Evolutionary conservation across 2,797 vertebrate genomes (phyloP).

Genomic region (Diplodus puntazzo): DNA sequence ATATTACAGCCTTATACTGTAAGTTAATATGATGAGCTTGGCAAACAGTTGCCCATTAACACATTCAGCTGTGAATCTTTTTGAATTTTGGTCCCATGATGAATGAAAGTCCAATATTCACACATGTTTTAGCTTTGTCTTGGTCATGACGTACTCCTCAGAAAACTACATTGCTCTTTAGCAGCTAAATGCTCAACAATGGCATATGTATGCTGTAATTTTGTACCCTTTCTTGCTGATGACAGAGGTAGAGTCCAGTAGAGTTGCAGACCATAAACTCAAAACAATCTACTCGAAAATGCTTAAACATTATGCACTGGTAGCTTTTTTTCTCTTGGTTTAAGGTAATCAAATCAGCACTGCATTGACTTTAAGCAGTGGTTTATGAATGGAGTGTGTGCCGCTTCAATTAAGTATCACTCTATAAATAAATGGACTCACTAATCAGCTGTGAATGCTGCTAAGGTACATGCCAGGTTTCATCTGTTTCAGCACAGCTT

Average conservation of each 20-base stretch:
- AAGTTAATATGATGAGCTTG: background rate
- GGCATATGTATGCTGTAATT: background rate
- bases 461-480: constrained; percentile 51
- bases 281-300: background rate
- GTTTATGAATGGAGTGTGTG: constrained; percentile 7
- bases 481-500: constrained; percentile 42
- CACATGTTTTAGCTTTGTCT: background rate
- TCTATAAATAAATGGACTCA: constrained; percentile 47
- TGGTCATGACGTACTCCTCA: background rate
- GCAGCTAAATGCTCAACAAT: background rate
- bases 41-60: background rate
- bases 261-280: background rate
- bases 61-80: background rate
- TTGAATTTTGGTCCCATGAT: background rate
- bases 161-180: background rate
- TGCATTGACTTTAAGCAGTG: background rate
- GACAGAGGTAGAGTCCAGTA: background rate
- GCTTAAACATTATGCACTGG: background rate
- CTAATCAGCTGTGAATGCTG: constrained; percentile 51
- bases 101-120: background rate
- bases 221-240: background rate
- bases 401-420: constrained; percentile 24
- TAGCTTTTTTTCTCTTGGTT: background rate
- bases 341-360: background rate
- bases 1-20: background rate